A percentile compares a stretch with the other conserved stretches of the same genome.
These are phyloP conservation scores for Drosophila nasuta DNA, from an alignment of 1,140 invertebrate species.

Conservation along the genomic window DNA sequence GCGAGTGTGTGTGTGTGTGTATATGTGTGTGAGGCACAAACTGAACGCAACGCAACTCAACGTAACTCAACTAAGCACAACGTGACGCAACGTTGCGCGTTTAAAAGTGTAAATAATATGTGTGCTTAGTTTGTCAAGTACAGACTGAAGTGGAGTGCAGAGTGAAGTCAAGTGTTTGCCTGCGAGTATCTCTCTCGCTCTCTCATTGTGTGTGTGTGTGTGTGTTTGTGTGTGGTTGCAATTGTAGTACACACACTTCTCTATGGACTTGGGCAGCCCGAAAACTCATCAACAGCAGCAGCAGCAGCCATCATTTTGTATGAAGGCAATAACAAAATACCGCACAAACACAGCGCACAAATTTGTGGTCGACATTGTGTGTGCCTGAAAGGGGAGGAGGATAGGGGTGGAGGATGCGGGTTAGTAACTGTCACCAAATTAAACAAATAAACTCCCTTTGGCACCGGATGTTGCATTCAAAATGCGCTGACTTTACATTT, in stretches of 20 bases:
- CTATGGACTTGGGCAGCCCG: constrained; percentile 35
- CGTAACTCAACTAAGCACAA: constrained; percentile 54
- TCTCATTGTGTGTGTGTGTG: neutral
- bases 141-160: neutral
- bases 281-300: constrained; percentile 42
- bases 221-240: constrained; percentile 25
- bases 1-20: neutral
- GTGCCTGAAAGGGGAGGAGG: too few species aligned
- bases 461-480: constrained; percentile 58
- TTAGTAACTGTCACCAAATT: constrained; percentile 54
- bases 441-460: constrained; percentile 60
- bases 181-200: neutral
- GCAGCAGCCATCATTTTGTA: constrained; percentile 23
- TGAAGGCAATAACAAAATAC: constrained; percentile 69
- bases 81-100: constrained; percentile 77
- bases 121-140: constrained; percentile 59
- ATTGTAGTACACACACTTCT: constrained; percentile 5
- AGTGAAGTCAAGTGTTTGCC: constrained; percentile 44
- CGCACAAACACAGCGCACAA: constrained; percentile 35
- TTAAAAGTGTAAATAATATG: constrained; percentile 83
- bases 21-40: constrained; percentile 43
- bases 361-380: neutral
- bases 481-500: constrained; percentile 50
- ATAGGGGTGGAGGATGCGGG: neutral
- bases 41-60: constrained; percentile 69